These are phyloP conservation scores for Elegia similella DNA, from an alignment of 2,888 invertebrate genomes.

Conservation along the genomic window DNA sequence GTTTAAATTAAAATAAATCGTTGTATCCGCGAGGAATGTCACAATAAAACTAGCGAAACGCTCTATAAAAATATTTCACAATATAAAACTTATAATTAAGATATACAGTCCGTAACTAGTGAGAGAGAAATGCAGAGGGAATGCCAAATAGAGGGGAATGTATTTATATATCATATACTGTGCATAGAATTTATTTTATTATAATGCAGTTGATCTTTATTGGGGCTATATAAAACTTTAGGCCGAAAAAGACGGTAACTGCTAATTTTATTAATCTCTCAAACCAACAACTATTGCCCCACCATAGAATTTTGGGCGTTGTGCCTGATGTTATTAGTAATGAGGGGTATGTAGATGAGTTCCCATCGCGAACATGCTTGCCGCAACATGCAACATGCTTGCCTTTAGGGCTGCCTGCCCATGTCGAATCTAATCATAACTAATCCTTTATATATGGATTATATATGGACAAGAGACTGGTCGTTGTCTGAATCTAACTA, in stretches of 20 bases:
- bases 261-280: neutral
- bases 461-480: no score
- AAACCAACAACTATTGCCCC: neutral
- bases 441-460: no score
- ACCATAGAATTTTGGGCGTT: no score
- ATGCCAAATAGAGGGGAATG: constrained; percentile 25
- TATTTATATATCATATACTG: constrained; percentile 17
- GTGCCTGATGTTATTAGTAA: no score
- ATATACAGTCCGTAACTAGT: constrained; percentile 25
- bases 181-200: constrained; percentile 9
- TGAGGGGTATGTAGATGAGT: no score
- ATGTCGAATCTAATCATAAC: no score
- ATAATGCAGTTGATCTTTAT: constrained; percentile 20
- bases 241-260: neutral
- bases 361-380: no score
- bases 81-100: constrained; percentile 15
- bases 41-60: constrained; percentile 37
- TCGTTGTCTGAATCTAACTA: no score
- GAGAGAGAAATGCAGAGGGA: constrained; percentile 22
- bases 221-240: neutral
- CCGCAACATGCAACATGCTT: no score
- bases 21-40: constrained; percentile 67
- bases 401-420: no score
- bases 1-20: constrained; percentile 62
- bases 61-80: constrained; percentile 17